These are phyloP conservation scores for Drosophila navojoa DNA, from an alignment of 1,140 invertebrate species.

Conservation along the genomic window DNA sequence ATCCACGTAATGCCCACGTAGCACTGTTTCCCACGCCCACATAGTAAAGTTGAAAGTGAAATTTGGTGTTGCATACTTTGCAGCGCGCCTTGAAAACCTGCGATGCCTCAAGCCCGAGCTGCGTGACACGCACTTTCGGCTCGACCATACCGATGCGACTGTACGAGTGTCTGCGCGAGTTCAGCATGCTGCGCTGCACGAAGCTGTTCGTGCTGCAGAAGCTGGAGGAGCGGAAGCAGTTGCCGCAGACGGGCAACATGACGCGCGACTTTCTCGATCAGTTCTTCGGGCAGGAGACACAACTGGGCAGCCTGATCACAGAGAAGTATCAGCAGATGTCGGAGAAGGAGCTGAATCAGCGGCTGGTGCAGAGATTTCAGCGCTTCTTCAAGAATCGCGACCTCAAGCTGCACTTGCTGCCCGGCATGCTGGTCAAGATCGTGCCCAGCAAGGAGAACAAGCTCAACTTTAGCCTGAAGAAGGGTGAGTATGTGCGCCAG, in stretches of 20 bases:
- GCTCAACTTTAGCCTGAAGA: conserved; percentile 76
- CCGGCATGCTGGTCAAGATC: conserved; percentile 77
- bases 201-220: conserved; percentile 81
- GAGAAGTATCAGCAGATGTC: conserved; percentile 68
- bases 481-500: conserved; percentile 44
- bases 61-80: conserved; percentile 39
- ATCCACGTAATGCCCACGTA: too few relatives aligned
- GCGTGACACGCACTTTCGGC: conserved; percentile 69
- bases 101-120: conserved; percentile 44
- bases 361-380: conserved; percentile 71
- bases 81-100: conserved; percentile 43
- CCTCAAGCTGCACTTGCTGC: conserved; percentile 79
- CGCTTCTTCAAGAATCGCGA: conserved; percentile 80
- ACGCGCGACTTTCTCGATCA: conserved; percentile 80
- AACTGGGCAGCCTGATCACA: conserved; percentile 64
- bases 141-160: conserved; percentile 79
- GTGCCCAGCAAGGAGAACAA: conserved; percentile 82
- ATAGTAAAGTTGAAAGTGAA: too few relatives aligned
- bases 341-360: conserved; percentile 75
- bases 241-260: conserved; percentile 65
- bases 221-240: conserved; percentile 65
- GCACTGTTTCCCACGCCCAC: too few relatives aligned
- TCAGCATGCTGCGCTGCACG: conserved; percentile 75
- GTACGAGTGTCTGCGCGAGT: conserved; percentile 72
- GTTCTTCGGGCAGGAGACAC: conserved; percentile 70